Base-by-base conservation (phyloP, 2,797 vertebrate genomes). In the Amblyopsis hoosieri region DNA sequence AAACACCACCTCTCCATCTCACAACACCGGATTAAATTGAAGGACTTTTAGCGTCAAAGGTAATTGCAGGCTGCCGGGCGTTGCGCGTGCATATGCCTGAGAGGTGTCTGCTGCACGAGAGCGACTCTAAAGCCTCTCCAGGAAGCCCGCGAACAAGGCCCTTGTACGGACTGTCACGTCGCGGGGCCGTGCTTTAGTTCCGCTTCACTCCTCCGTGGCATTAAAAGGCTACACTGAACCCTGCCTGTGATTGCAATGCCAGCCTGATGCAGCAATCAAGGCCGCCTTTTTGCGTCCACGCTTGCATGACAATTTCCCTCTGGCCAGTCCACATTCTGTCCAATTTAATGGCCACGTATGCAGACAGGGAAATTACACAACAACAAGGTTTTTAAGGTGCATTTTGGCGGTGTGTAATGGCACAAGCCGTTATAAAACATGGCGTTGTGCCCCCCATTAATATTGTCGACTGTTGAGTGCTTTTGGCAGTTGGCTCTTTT, bases 11-110 rank as follows among this genome's bases (percentile, higher is more conserved):
- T 91, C 87, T 90, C 85, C 89, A 87, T 87, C 86, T 88, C 85
- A 89, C 90, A 91, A 91, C 91, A 89, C 76, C 76, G 86, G 87
- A 92, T 92, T 92, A 91, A 91, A 90, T 88, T 89, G 85, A 81
- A 82, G 88, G 89, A 90, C 90, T 93, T 92, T 93, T 91, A 93
- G 90, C 87, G 85, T 91, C 87, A 90, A 89, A 90, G 82, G 89
- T 93, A 92, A 93, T 92, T 93, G 90, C 76, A 90, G 92, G 86
- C 90, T 92, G 89, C 85, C 83, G 79, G 81, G 79, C 75, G 73
- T 76, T 80, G 76, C 80, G 84, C 74, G 84, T 83, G 80, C 83
- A 81, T 87, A 70, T 75, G 80, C 82, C 80, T 88, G 85, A 87
- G 86, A 85, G 85, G 81, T 87, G 85, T 86, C 83, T 55, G 84